phyloP scores from a whole-genome alignment of 2,888 invertebrate genomes.

The Orthosia cruda region DNA sequence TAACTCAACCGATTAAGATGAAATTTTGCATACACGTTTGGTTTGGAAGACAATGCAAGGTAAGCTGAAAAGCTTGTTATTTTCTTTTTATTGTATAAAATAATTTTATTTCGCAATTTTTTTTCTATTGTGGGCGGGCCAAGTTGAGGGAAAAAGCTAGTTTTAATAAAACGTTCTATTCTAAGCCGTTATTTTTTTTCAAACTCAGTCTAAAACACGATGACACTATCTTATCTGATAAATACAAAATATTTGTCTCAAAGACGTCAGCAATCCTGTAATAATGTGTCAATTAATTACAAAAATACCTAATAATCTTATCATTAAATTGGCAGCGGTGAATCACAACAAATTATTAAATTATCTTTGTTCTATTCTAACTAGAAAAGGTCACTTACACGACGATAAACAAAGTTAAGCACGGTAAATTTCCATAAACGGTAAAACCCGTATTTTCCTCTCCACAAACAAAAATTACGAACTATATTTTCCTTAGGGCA shows the following conservation, averaged over 20 bases:
- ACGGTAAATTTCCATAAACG: constrained; percentile 1
- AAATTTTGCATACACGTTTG: too few species aligned
- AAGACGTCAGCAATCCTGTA: constrained; percentile 27
- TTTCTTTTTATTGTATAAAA: too few species aligned
- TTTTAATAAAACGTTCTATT: neutral
- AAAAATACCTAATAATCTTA: constrained; percentile 11
- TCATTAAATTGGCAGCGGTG: neutral
- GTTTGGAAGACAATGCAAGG: too few species aligned
- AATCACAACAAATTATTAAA: constrained; percentile 8
- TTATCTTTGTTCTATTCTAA: constrained; percentile 16
- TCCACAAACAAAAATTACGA: neutral
- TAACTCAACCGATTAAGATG: too few species aligned
- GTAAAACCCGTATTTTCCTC: constrained; percentile 15
- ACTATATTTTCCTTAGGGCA: constrained; percentile 23
- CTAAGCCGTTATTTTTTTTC: neutral
- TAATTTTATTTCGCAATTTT: too few species aligned
- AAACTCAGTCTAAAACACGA: neutral
- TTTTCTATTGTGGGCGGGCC: too few species aligned
- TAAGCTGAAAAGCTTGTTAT: too few species aligned
- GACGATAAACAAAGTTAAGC: constrained; percentile 1
- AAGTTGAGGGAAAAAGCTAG: too few species aligned
- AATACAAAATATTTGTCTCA: neutral
- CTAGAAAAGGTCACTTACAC: constrained; percentile 3
- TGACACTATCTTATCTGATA: constrained; percentile 14
- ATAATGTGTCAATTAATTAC: constrained; percentile 26